Evolutionary conservation across 2,888 invertebrate genomes (phyloP).

Genomic region (Pachymerium ferrugineum): DNA sequence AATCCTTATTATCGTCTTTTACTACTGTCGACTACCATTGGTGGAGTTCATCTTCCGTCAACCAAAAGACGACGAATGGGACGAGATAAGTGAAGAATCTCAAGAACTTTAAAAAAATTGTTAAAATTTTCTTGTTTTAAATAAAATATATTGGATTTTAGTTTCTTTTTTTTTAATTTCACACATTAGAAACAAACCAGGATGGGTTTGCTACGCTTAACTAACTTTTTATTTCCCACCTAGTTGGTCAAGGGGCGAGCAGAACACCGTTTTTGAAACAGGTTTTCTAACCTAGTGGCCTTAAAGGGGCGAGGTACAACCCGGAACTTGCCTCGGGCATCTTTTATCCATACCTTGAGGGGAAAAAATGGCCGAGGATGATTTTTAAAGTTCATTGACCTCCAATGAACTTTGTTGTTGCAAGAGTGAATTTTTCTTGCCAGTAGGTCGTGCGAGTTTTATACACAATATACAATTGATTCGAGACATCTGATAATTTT

Average conservation of each 20-base stretch:
- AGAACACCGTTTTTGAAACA: constrained; percentile 18
- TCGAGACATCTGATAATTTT: neutral
- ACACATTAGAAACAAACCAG: neutral
- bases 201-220: constrained; percentile 8
- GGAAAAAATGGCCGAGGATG: neutral
- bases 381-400: neutral
- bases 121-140: too few relatives aligned
- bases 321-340: neutral
- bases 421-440: neutral
- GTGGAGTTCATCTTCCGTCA: neutral
- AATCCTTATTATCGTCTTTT: neutral
- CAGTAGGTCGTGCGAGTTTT: constrained; percentile 12
- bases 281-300: constrained; percentile 18
- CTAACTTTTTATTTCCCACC: constrained; percentile 1
- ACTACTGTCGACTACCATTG: neutral
- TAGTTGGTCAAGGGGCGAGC: constrained; percentile 23
- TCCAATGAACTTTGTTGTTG: neutral
- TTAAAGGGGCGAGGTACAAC: constrained; percentile 22
- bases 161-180: too few relatives aligned
- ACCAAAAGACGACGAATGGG: constrained; percentile 1
- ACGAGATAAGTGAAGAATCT: neutral
- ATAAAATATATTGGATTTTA: too few relatives aligned
- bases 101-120: constrained; percentile 7
- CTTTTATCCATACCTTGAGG: neutral
- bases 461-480: constrained; percentile 14